A percentile compares a stretch with the other conserved stretches of the same genome.
These are phyloP conservation scores for Scomber japonicus DNA, from an alignment of 2,113 vertebrate genomes.

Conservation along the genomic window DNA sequence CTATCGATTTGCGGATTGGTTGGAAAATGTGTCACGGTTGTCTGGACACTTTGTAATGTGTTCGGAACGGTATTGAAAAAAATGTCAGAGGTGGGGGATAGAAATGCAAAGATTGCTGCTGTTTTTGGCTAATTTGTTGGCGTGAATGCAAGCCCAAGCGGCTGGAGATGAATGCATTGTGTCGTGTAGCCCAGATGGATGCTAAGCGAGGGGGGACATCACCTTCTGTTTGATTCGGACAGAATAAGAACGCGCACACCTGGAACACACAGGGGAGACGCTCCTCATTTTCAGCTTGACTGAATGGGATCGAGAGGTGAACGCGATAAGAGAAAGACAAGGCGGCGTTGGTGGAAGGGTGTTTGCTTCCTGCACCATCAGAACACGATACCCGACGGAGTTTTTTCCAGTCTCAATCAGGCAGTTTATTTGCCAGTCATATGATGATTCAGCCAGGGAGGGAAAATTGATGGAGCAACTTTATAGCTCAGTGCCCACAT, in stretches of 20 bases:
- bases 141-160: conserved; percentile 12
- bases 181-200: conserved; percentile 56
- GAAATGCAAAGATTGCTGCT: background rate
- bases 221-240: conserved; percentile 47
- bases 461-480: conserved; percentile 69
- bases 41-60: conserved; percentile 28
- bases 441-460: conserved; percentile 45
- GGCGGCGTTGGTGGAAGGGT: background rate
- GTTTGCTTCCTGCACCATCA: conserved; percentile 16
- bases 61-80: conserved; percentile 14
- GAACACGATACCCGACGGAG: background rate
- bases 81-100: conserved; percentile 14
- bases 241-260: conserved; percentile 24
- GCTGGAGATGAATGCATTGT: conserved; percentile 39
- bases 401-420: conserved; percentile 8
- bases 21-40: conserved; percentile 19
- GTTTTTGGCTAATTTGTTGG: conserved; percentile 43
- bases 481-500: conserved; percentile 45
- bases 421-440: conserved; percentile 43
- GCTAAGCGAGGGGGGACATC: conserved; percentile 25
- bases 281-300: conserved; percentile 42
- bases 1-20: conserved; percentile 21
- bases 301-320: conserved; percentile 17
- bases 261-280: conserved; percentile 23
- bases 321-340: background rate